Evolutionary conservation across 92 coral and sea anemone species (phyloP), one percentile per base, ranked within the genome.

Genomic region (Zoanthus gigantus): DNA sequence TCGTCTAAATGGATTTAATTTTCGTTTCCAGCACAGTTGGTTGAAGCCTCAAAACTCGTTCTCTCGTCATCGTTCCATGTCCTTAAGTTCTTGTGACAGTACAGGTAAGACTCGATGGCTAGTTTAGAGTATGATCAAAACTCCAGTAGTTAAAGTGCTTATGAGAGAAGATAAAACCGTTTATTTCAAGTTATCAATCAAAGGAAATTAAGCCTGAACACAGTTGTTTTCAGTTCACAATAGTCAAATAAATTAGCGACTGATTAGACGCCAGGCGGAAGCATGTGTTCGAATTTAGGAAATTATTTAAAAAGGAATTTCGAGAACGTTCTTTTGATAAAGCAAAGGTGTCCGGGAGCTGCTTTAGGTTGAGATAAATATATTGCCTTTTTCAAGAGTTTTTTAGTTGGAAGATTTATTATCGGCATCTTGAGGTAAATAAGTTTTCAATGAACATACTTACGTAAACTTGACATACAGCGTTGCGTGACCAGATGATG

Each of bases 61-160:
- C 47, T 81, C 85, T 32, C 87, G 92, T 67, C 87, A 92, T 68
- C 94, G 99, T 0, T 95, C 98, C 5, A 79, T 96, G 68, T 91
- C 94, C 9, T 58, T 92, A 17, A 95, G 99, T 53, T 97, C 99
- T 1, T 93, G 94, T 65, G 99, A 97, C 87, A 97, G 99, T 82
- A 92, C 99, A 85, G 99, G 75, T 81, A 56, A 50, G 34, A 28
- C 46, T 9, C 17, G 13, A 37, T 4, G 42, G 42, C 42, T 4
- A 84, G 31, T 13, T 44, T 0, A 76, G 2, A 5, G 7, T 0
- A 37, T 16, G 69, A n/a, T 3, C 16, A 46, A 44, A 63, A 63
- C 8, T 17, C 69, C 29, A 63, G 8, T n/a, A 63, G 3, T 63
- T 5, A 63, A 16, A 63, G 63, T 56, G 16, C 58, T 29, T 47